Evolutionary conservation across 2,888 invertebrate species (phyloP).

Genomic region (Leptinotarsa juncta): DNA sequence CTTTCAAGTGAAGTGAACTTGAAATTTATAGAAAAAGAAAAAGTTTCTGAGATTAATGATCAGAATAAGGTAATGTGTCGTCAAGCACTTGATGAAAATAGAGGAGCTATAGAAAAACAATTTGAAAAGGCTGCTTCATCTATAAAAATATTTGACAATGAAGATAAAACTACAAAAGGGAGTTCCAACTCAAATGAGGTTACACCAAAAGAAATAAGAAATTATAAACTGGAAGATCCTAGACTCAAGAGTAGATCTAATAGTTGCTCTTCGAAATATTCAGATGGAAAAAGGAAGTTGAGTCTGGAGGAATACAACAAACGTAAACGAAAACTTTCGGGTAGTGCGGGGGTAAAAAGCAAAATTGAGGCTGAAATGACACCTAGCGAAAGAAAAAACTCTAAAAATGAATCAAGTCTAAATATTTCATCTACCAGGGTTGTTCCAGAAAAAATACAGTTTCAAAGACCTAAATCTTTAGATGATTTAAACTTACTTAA

Average conservation of each 20-base stretch:
- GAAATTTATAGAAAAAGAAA: neutral
- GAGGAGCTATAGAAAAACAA: neutral
- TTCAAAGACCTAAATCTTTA: constrained; percentile 41
- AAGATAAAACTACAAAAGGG: neutral
- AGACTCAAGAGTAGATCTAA: constrained; percentile 23
- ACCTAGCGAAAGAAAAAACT: neutral
- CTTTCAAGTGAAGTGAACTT: neutral
- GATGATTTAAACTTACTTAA: constrained; percentile 40
- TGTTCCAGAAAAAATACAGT: constrained; percentile 29
- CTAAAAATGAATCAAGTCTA: neutral
- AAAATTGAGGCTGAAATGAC: constrained; percentile 32
- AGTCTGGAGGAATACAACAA: constrained; percentile 56
- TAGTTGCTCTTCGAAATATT: constrained; percentile 21
- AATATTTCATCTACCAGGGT: neutral
- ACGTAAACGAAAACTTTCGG: constrained; percentile 50
- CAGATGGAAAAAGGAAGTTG: constrained; percentile 46
- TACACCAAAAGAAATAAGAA: constrained; percentile 7
- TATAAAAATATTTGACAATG: neutral
- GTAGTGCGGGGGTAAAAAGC: constrained; percentile 21
- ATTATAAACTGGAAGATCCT: constrained; percentile 34
- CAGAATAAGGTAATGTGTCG: neutral
- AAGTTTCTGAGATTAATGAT: neutral
- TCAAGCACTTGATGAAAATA: too few relatives aligned
- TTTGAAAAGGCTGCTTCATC: neutral
- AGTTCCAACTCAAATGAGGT: constrained; percentile 14